Evolutionary conservation across 2,888 invertebrate species (phyloP), one percentile per base, ranked within the genome.

Genomic region (Capitulum mitella): DNA sequence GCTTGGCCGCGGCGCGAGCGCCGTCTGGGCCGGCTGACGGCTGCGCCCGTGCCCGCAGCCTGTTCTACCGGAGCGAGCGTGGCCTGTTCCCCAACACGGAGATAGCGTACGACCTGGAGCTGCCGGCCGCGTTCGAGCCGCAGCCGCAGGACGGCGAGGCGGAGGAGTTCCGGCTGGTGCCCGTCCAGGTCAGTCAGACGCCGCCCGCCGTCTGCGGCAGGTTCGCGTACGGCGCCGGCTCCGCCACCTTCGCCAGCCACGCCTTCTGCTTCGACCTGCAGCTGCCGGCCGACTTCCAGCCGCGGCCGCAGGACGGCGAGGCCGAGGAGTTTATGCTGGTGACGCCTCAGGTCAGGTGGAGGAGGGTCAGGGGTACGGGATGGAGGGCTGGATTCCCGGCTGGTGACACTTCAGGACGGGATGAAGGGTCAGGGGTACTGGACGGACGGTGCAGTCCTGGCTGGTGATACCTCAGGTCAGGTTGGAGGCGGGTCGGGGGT

Each of bases 41-140:
- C 32, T 54, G 32, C n/a, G 46, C 77, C 43, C 58, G 37, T 61
- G n/a, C 40, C n/a, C 37, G n/a, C 80, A 82, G 81, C 26, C 80
- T 82, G 70, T 82, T 81, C 79, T 80, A 80, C 32, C 79, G 96
- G 87, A 95, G 95, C 85, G 95, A 95, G 86, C 89, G 94, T 83
- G 97, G 97, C 0, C 87, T 98, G 61, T 95, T 95, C 84, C 96
- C 97, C 29, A 97, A 97, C 85, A 95, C 95, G 6, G 95, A 97
- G 85, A 97, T 94, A 86, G 93, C 96, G 40, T 97, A 93, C 85
- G 97, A 97, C 86, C 88, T 97, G 83, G 95, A 96, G 87, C 87
- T 97, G 83, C 97, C 97, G 29, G 85, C 91, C 78, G 94, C 95
- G 85, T 97, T 97, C 87, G 88, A 91, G 82, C 97, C 97, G n/a